These are phyloP conservation scores for Cheilosia soror DNA, from an alignment of 2,888 invertebrate genomes.

Conservation along the genomic window DNA sequence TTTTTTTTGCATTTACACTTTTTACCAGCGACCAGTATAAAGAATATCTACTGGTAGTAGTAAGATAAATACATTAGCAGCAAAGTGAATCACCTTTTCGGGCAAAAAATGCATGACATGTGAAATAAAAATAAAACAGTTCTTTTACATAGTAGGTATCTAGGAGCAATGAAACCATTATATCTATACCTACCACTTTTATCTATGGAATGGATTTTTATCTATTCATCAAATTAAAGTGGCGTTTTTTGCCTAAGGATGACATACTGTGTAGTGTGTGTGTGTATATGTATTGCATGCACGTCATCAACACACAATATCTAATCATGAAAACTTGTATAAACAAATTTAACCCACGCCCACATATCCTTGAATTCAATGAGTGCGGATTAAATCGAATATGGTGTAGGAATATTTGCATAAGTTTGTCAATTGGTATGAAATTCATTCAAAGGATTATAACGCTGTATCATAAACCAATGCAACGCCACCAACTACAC, in stretches of 20 bases:
- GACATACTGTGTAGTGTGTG: background rate
- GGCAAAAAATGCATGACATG: slow-evolving; percentile 25
- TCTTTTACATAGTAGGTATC: slow-evolving; percentile 2
- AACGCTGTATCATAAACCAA: background rate
- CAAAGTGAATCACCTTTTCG: slow-evolving; percentile 51
- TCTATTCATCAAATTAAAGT: slow-evolving; percentile 40
- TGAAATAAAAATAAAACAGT: slow-evolving; percentile 6
- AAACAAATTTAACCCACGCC: slow-evolving; percentile 35
- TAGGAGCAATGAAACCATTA: slow-evolving; percentile 6
- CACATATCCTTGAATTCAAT: slow-evolving; percentile 2
- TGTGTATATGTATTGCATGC: slow-evolving; percentile 4
- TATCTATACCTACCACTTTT: background rate
- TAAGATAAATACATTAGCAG: slow-evolving; percentile 24
- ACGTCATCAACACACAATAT: slow-evolving; percentile 20
- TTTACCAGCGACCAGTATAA: background rate
- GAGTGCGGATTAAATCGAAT: slow-evolving; percentile 12
- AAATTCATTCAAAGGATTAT: slow-evolving; percentile 56
- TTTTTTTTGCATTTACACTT: slow-evolving; percentile 18
- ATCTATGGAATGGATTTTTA: slow-evolving; percentile 25
- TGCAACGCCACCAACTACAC: background rate
- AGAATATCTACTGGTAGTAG: slow-evolving; percentile 8
- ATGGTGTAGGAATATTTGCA: slow-evolving; percentile 58
- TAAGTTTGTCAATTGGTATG: slow-evolving; percentile 65
- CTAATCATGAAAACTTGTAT: slow-evolving; percentile 21
- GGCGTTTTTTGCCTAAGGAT: slow-evolving; percentile 8